Evolutionary conservation across 1,140 invertebrate species (phyloP), one percentile per base, ranked within the genome.

Genomic region (Drosophila eugracilis): DNA sequence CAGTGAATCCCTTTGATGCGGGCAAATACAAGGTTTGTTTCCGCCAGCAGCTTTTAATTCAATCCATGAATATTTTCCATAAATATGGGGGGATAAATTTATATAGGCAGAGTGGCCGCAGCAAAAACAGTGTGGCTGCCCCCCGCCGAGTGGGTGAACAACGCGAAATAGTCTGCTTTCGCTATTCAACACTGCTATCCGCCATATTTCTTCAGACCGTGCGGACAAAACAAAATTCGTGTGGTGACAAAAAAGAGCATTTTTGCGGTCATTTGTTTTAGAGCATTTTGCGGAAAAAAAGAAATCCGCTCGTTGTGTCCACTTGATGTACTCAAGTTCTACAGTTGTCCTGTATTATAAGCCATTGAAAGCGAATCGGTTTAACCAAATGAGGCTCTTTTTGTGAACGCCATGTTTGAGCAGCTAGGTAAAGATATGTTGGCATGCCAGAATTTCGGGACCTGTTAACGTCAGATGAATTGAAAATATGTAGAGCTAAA

Each of bases 161-260:
- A 15, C 19, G n/a, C 17, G 24, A 14, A 5, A 2, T 14, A 36
- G 12, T n/a, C 53, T 12, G 5, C 4, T 1, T 10, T 6, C 32
- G 19, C 19, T 74, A 37, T 30, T 14, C 83, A 85, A 81, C 81
- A 86, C 81, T 86, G 41, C 41, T 44, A 70, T 88, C 83, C 81
- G 81, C 81, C 81, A 86, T 86, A 86, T 86, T 86, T 88, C 69
- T 79, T 86, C 71, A 66, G 70, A 72, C 80, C 75, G 75, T 63
- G 57, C 59, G 59, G 63, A 86, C 80, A 86, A 77, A 86, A 83
- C 78, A 84, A 84, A 77, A 70, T 78, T 88, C 53, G 59, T 75
- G 70, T 58, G 69, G 67, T 73, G 65, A 79, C 74, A 34, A 77
- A 62, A 63, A 24, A 12, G 30, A 12, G 41, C 60, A 72, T 63